Percentiles rank a stretch among this genome's conserved stretches.
Conservation (phyloP, 2,888 invertebrate species). For the Prosapia bicincta region DNA sequence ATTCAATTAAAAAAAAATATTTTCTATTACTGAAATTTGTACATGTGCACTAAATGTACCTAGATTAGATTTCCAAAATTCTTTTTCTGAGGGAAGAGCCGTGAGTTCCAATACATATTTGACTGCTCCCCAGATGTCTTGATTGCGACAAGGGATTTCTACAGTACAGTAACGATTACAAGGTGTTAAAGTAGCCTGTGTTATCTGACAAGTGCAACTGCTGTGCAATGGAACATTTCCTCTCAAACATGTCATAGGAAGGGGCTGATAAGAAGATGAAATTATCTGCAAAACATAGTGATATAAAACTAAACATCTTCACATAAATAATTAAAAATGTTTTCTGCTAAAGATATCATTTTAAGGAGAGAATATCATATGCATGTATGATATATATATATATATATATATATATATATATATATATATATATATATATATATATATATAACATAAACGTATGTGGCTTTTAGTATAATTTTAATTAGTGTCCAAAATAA, state of each 20-base stretch:
- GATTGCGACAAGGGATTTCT: constrained; percentile 36
- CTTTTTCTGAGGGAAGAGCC: constrained; percentile 39
- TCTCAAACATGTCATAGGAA: not conserved
- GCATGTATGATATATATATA: too few species aligned
- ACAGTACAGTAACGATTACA: constrained; percentile 24
- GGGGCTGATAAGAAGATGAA: not conserved
- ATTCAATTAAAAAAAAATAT: not conserved
- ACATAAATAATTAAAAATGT: too few species aligned
- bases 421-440: too few species aligned
- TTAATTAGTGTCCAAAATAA: too few species aligned
- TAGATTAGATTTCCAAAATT: constrained; percentile 43
- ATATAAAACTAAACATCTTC: not conserved
- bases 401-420: too few species aligned
- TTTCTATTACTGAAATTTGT: not conserved
- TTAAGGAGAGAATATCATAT: too few species aligned
- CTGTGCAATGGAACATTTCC: not conserved
- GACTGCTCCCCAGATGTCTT: constrained; percentile 41
- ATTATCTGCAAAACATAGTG: constrained; percentile 6
- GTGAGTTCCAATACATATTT: constrained; percentile 42
- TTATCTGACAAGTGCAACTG: not conserved
- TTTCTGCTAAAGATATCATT: too few species aligned
- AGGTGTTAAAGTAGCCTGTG: not conserved
- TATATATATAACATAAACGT: too few species aligned
- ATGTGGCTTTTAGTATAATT: too few species aligned
- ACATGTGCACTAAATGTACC: constrained; percentile 34